Conservation (phyloP, 2,797 vertebrate species). For the Epinephelus malabaricus region DNA sequence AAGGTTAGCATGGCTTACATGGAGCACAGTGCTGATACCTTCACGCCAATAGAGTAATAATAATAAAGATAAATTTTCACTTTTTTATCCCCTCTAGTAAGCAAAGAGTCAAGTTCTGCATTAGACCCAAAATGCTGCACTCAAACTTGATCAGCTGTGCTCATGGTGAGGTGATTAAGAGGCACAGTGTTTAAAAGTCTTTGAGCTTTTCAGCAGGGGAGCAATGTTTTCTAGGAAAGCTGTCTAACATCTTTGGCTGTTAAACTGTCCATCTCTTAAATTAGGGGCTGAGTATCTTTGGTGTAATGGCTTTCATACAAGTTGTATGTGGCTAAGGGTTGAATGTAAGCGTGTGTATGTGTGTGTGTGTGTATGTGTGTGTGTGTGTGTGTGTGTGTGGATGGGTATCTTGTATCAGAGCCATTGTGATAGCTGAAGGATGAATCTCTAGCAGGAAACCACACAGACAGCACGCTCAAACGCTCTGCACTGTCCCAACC, state of each 20-base stretch:
- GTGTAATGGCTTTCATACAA: conserved; percentile 26
- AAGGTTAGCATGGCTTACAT: conserved; percentile 11
- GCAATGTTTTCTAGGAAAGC: conserved; percentile 10
- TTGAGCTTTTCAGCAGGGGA: not conserved
- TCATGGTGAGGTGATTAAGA: not conserved
- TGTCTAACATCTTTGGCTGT: not conserved
- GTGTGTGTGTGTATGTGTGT: conserved; percentile 17
- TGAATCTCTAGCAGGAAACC: conserved; percentile 64
- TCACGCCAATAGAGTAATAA: not conserved
- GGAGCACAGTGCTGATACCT: not conserved
- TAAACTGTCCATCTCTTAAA: conserved; percentile 29
- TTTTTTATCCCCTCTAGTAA: not conserved
- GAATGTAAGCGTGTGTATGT: conserved; percentile 11
- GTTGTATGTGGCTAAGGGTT: conserved; percentile 31
- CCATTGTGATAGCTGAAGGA: conserved; percentile 54
- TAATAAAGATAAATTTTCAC: not conserved
- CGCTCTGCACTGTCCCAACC: conserved; percentile 21
- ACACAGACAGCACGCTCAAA: conserved; percentile 38
- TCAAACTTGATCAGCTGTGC: not conserved
- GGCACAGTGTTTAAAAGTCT: not conserved
- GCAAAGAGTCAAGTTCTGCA: not conserved
- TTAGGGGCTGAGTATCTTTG: conserved; percentile 9
- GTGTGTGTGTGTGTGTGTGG: conserved; percentile 3
- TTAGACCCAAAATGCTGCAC: not conserved
- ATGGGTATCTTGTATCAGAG: conserved; percentile 52